Evolutionary conservation across 1,140 invertebrate species (phyloP), one percentile per base, ranked within the genome.

Genomic region (Calliopsis andreniformis): DNA sequence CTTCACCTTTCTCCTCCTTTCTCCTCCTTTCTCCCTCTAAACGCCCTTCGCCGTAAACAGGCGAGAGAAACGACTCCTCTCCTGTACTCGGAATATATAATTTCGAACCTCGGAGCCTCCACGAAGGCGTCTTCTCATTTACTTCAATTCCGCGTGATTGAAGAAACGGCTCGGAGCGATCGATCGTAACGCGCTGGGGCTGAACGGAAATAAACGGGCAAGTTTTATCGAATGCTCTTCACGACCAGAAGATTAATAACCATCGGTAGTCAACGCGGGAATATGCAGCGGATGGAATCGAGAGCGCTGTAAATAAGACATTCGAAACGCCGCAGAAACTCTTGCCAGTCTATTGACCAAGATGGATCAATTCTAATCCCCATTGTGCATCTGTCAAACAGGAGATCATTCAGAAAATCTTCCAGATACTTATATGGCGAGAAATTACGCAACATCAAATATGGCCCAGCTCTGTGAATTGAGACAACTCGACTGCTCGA

Each of bases 181-280:
- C 68, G 68, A 66, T 73, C 62, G 25, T 43, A 32, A 20, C 30
- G 25, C 28, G n/a, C 20, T 28, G 8, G 2, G 16, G 30, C 8
- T 12, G 14, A 66, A 56, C 28, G 62, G 39, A 73, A 56, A 56
- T 64, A 66, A 73, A 66, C 53, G 71, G 39, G 18, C 20, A 28
- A 35, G 28, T 28, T 56, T 32, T 67, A 73, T 73, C 71, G 49
- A 73, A 73, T 35, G 55, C 66, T 35, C 49, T 0, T 14, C 49
- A 39, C 35, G 0, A n/a, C 25, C 6, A 6, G 45, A 53, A 64
- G 70, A 72, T 72, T 72, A 72, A 72, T 51, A 43, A 53, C 67
- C 47, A 14, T 8, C n/a, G 16, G 23, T 61, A 16, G 39, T n/a
- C 1, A 6, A 5, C 14, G 42, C 14, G 14, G 6, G 55, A 10